phyloP scores from a whole-genome alignment of 1,140 invertebrate genomes.

The Onthophagus taurus region DNA sequence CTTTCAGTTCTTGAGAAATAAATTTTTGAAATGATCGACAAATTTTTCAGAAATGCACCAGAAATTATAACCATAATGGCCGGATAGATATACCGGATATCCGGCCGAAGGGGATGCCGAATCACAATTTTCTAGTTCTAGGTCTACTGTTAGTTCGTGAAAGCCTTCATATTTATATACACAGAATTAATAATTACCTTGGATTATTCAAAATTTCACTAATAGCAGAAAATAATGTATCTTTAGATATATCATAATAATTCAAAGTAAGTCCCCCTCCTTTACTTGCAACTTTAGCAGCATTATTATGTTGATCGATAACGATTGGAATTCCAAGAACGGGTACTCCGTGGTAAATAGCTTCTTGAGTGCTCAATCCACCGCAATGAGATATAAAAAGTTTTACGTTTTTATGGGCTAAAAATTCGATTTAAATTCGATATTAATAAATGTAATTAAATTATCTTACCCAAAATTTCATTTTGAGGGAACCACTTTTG shows the following conservation, averaged over 20 bases:
- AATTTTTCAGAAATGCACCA: too few species aligned
- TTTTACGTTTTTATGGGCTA: conserved; percentile 35
- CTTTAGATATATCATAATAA: conserved; percentile 17
- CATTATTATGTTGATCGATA: conserved; percentile 33
- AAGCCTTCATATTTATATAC: too few species aligned
- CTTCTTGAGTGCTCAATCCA: conserved; percentile 39
- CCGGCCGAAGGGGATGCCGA: too few species aligned
- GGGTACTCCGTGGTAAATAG: conserved; percentile 39
- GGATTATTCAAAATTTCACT: conserved; percentile 1
- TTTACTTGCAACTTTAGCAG: conserved; percentile 15
- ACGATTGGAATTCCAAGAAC: conserved; percentile 41
- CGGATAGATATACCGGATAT: too few species aligned
- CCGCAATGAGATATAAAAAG: conserved; percentile 42
- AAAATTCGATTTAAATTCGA: neutral
- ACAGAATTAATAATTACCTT: too few species aligned
- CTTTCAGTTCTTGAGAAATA: too few species aligned
- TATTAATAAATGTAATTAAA: neutral
- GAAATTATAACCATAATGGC: too few species aligned
- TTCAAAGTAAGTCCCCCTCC: conserved; percentile 16
- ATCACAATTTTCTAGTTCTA: too few species aligned
- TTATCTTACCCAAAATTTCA: conserved; percentile 37
- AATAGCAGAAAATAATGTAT: conserved; percentile 10
- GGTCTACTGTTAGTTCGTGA: too few species aligned
- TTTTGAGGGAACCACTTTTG: conserved; percentile 52
- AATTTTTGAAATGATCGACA: too few species aligned